These are phyloP conservation scores for Natator depressus DNA, from an alignment of 2,113 vertebrate species.

Conservation along the genomic window DNA sequence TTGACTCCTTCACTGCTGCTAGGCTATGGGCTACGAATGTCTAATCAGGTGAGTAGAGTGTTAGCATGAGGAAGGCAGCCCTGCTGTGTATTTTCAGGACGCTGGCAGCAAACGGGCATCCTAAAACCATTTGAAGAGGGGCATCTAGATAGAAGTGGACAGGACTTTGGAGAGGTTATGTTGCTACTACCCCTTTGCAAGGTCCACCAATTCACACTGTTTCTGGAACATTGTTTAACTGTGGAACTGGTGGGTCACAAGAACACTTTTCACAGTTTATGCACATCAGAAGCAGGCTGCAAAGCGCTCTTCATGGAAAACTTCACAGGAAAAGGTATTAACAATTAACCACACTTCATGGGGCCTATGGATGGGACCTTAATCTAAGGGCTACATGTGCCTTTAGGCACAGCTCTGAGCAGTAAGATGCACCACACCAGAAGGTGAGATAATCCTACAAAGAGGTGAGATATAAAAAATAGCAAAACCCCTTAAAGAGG, in stretches of 20 bases:
- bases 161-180: not conserved
- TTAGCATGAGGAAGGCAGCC: not conserved
- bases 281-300: not conserved
- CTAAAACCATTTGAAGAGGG: not conserved
- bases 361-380: not conserved
- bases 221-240: not conserved
- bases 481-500: not conserved
- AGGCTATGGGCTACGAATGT: not conserved
- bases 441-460: not conserved
- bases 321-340: not conserved
- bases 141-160: not conserved
- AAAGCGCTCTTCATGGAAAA: not conserved
- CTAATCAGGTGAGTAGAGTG: not conserved
- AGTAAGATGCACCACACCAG: not conserved
- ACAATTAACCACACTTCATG: not conserved
- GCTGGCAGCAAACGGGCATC: not conserved
- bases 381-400: not conserved
- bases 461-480: not conserved
- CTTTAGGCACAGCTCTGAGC: not conserved
- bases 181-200: not conserved
- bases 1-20: not conserved
- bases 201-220: not conserved
- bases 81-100: not conserved
- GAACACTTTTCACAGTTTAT: not conserved
- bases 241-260: not conserved